A percentile compares a stretch with the other conserved stretches of the same genome.
Evolutionary conservation across 1,140 invertebrate species (phyloP).

Genomic region (Cotesia vestalis): DNA sequence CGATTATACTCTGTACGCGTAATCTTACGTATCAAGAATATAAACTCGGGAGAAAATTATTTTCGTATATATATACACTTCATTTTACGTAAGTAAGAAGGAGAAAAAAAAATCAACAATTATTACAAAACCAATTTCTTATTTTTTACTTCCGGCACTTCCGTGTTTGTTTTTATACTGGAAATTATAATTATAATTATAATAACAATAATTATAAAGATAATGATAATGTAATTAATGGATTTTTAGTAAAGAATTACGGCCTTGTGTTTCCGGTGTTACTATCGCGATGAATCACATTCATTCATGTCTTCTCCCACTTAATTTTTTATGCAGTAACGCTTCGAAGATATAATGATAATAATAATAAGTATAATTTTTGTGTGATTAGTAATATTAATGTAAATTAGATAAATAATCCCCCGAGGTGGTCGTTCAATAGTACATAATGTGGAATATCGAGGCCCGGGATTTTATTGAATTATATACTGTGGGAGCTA

Average conservation of each 20-base stretch:
- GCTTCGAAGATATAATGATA: not conserved
- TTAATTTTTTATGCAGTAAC: constrained; percentile 8
- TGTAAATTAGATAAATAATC: no score
- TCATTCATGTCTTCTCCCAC: constrained; percentile 20
- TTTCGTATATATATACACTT: not conserved
- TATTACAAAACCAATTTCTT: no score
- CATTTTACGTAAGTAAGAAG: no score
- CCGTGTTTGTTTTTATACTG: not conserved
- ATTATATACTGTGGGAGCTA: no score
- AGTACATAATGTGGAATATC: no score
- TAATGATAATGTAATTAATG: not conserved
- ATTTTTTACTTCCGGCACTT: no score
- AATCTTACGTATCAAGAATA: not conserved
- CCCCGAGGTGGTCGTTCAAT: no score
- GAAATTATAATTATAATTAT: not conserved
- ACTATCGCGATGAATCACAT: constrained; percentile 21
- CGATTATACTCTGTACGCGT: not conserved
- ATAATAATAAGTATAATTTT: no score
- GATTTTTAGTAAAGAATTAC: constrained; percentile 8
- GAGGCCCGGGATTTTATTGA: no score
- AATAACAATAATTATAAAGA: not conserved
- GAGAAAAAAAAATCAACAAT: no score
- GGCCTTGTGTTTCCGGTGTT: constrained; percentile 24
- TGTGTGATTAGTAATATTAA: no score
- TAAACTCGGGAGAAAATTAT: not conserved